phyloP scores from a whole-genome alignment of 2,113 vertebrate genomes.

The Symphodus melops region DNA sequence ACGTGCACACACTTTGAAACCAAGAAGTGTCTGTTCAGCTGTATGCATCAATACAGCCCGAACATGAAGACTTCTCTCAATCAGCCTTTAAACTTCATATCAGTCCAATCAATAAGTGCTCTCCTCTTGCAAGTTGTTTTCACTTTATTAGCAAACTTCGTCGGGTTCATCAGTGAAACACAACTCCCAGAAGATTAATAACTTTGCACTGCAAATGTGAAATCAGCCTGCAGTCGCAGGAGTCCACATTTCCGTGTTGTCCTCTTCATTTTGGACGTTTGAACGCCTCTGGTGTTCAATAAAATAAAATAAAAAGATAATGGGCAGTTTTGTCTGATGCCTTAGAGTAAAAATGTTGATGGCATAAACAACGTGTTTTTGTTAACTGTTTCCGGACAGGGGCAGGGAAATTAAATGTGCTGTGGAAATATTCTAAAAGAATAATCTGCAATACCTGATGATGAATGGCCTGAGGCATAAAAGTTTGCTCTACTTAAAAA shows the following conservation, averaged over 20 bases:
- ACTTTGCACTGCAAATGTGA: neutral
- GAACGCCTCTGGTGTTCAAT: neutral
- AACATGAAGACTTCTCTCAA: constrained; percentile 69
- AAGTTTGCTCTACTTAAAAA: neutral
- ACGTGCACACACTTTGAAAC: constrained; percentile 65
- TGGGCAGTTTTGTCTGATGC: neutral
- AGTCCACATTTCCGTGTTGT: neutral
- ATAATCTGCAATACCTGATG: constrained; percentile 2
- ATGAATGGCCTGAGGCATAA: constrained; percentile 4
- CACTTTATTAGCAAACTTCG: constrained; percentile 67
- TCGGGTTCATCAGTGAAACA: constrained; percentile 67
- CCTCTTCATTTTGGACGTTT: constrained; percentile 12
- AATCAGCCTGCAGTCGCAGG: constrained; percentile 2
- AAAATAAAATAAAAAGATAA: neutral
- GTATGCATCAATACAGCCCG: constrained; percentile 40
- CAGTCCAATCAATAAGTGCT: constrained; percentile 60
- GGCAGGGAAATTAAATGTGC: neutral
- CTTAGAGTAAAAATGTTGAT: neutral
- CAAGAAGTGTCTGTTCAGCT: constrained; percentile 66
- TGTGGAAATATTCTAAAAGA: constrained; percentile 4
- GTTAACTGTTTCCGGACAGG: neutral
- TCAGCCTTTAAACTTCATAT: constrained; percentile 38
- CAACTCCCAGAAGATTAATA: constrained; percentile 43
- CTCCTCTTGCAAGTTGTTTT: constrained; percentile 57
- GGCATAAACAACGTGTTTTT: neutral